Conservation (phyloP, 2,113 vertebrate genomes). For the Merops nubicus region DNA sequence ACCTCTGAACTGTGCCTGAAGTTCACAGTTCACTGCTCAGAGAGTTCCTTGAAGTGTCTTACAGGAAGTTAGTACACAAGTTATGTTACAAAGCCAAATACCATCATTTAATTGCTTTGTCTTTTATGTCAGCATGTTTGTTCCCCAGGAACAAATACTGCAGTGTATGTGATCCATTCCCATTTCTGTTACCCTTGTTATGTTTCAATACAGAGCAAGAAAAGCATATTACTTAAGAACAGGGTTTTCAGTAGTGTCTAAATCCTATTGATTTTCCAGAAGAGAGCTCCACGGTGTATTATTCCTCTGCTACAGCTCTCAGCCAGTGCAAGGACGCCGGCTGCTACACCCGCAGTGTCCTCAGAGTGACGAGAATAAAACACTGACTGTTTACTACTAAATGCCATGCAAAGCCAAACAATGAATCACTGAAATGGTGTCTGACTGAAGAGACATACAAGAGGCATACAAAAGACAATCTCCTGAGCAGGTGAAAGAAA, state of each 20-base stretch:
- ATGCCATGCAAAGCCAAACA: background rate
- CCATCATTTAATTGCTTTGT: background rate
- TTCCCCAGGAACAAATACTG: background rate
- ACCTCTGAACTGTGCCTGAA: background rate
- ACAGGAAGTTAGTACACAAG: background rate
- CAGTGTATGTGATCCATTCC: rapidly evolving
- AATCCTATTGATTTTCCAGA: background rate
- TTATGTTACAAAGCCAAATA: background rate
- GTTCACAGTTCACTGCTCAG: background rate
- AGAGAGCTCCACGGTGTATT: background rate
- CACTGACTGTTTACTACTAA: background rate
- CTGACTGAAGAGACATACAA: background rate
- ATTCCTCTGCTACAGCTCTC: background rate
- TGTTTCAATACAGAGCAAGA: background rate
- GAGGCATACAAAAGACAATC: background rate
- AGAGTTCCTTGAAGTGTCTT: background rate
- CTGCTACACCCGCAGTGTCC: background rate
- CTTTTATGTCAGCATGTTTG: background rate
- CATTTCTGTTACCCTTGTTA: background rate
- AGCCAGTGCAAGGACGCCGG: background rate
- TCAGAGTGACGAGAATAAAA: background rate
- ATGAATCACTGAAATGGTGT: background rate
- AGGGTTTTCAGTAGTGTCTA: background rate
- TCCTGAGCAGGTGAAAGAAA: background rate
- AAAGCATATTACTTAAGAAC: background rate